Conservation (phyloP, 2,113 vertebrate genomes). For the Verasper variegatus region DNA sequence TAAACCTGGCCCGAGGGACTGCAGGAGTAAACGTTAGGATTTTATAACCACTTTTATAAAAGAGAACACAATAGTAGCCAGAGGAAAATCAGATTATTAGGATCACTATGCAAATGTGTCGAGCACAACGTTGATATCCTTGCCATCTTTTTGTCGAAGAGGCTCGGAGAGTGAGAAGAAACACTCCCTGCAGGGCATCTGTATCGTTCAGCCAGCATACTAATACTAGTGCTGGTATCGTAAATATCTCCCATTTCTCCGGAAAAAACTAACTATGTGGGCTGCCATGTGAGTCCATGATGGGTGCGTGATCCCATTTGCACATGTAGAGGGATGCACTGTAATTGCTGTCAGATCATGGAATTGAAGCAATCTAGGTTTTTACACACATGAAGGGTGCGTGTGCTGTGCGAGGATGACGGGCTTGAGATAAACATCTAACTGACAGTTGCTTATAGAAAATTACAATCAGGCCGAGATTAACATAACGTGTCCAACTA, state of each 20-base stretch:
- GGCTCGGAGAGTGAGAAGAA: slow-evolving; percentile 46
- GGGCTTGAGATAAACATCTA: background rate
- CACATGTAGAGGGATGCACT: slow-evolving; percentile 1
- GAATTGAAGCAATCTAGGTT: background rate
- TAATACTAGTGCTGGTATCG: slow-evolving; percentile 50
- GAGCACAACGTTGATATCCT: slow-evolving; percentile 45
- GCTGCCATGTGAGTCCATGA: background rate
- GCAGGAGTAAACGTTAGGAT: slow-evolving; percentile 57
- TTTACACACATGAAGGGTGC: background rate
- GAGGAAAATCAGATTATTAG: slow-evolving; percentile 77
- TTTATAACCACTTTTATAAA: slow-evolving; percentile 69
- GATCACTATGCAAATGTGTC: slow-evolving; percentile 73
- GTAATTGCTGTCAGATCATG: slow-evolving; percentile 26
- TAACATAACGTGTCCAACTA: background rate
- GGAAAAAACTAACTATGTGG: background rate
- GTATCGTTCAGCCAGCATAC: slow-evolving; percentile 30
- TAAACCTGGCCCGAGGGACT: slow-evolving; percentile 66
- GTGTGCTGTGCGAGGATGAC: background rate
- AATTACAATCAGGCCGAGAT: background rate
- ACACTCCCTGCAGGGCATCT: slow-evolving; percentile 64
- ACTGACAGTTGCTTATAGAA: background rate
- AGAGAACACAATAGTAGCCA: slow-evolving; percentile 71
- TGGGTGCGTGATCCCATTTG: background rate
- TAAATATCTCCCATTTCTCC: slow-evolving; percentile 34
- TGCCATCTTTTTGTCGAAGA: slow-evolving; percentile 55